Evolutionary conservation across 2,113 vertebrate species (phyloP), one percentile per base, ranked within the genome.

Genomic region (Crotalus helleri): DNA sequence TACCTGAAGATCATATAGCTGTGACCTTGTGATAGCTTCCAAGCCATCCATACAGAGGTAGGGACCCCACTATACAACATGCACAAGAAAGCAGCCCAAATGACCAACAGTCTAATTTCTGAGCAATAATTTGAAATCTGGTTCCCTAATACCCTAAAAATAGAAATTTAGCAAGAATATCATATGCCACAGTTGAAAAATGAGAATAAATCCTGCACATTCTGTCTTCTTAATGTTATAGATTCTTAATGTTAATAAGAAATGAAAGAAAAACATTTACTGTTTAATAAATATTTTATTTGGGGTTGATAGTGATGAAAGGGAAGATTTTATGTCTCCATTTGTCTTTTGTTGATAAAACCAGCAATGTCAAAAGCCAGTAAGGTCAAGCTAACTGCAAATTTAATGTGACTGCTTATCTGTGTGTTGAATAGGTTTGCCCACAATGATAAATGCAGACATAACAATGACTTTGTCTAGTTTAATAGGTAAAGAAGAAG

Each of bases 321-420:
- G 7, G 93, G 94, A 90, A 86, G 81, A 85, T 90, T 91, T 92
- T 0, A 39, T 58, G 90, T 51, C 49, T 96, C 95, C 96, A 97
- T 97, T 97, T 97, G 88, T 98, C 97, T 98, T 97, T 97, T 96
- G 88, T 96, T 96, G 96, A 94, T 97, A 95, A 97, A 97, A 97
- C 92, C 81, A 97, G 85, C 74, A 94, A 69, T 97, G 97, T 97
- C 96, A 97, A 94, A 96, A 95, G 95, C 93, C 96, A 88, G 94
- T 53, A 93, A 92, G 91, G 51, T 94, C 5, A 17, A 95, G 88
- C 89, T 97, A 94, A 94, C 92, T 94, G 95, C 92, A 97, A 96
- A 97, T 96, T 95, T 97, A 97, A 96, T 21, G 24, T 96, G 94
- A 94, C 94, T 90, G 92, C 97, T 96, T 97, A 96, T 97, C 94